phyloP scores from a whole-genome alignment of 2,797 vertebrate species.

The Channallabes apus region DNA sequence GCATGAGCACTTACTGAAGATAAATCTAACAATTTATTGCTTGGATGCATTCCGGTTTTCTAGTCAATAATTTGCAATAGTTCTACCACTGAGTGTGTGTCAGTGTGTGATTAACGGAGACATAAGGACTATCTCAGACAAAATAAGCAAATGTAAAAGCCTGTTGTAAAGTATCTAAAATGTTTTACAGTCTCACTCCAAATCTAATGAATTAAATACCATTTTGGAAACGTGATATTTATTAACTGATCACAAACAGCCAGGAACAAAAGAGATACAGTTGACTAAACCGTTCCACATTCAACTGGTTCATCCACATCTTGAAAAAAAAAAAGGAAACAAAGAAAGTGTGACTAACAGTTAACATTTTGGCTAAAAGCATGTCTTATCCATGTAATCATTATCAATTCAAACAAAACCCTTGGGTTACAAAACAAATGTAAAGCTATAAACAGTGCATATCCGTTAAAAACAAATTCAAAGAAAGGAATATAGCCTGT shows the following conservation, averaged over 20 bases:
- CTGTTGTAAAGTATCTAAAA: neutral
- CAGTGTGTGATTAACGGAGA: neutral
- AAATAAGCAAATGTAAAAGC: neutral
- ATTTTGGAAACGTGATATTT: neutral
- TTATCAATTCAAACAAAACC: neutral
- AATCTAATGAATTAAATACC: neutral
- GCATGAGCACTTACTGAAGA: slow-evolving; percentile 14
- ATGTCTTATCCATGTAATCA: neutral
- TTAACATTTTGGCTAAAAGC: neutral
- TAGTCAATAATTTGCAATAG: neutral
- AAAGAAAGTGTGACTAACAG: slow-evolving; percentile 1
- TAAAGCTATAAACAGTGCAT: neutral
- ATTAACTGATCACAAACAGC: neutral
- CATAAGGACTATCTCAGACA: neutral
- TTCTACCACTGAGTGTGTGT: neutral
- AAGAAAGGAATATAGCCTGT: neutral
- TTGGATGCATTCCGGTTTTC: neutral
- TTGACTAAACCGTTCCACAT: neutral
- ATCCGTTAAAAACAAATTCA: neutral
- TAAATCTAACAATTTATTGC: slow-evolving; percentile 1
- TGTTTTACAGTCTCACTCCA: neutral
- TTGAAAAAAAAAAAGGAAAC: neutral
- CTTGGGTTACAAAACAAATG: neutral
- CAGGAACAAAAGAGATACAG: neutral
- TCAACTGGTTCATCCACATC: neutral